phyloP scores from a whole-genome alignment of 2,113 vertebrate genomes.

The Eurystomus gularis region DNA sequence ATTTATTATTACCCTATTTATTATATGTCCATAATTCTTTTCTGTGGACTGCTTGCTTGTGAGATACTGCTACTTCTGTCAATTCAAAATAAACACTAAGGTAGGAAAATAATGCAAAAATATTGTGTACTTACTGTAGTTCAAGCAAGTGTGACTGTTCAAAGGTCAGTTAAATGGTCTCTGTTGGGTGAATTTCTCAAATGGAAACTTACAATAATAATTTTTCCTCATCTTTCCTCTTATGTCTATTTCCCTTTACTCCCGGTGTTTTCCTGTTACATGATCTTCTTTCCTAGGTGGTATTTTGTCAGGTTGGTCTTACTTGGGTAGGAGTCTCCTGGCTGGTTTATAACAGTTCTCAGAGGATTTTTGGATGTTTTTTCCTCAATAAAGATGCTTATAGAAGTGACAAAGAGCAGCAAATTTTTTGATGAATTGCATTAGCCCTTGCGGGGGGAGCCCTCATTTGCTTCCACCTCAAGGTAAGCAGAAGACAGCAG shows the following conservation, averaged over 20 bases:
- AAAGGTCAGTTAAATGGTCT: background rate
- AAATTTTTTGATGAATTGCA: background rate
- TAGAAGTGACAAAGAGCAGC: background rate
- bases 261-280: background rate
- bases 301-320: background rate
- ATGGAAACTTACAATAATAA: background rate
- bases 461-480: background rate
- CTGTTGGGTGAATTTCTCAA: background rate
- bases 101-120: background rate
- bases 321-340: background rate
- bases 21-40: background rate
- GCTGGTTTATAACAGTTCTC: background rate
- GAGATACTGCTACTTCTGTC: background rate
- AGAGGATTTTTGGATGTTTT: background rate
- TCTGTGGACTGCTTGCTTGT: background rate
- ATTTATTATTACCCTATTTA: background rate
- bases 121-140: background rate
- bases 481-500: background rate
- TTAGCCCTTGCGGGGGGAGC: background rate
- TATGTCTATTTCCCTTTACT: background rate
- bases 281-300: background rate
- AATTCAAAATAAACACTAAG: background rate
- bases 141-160: background rate
- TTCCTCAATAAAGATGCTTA: background rate
- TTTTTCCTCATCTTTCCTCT: background rate